These are phyloP conservation scores for Aurelia sp. DNA, from an alignment of 30 jellyfish, hydroid and myxozoan species.

Conservation along the genomic window DNA sequence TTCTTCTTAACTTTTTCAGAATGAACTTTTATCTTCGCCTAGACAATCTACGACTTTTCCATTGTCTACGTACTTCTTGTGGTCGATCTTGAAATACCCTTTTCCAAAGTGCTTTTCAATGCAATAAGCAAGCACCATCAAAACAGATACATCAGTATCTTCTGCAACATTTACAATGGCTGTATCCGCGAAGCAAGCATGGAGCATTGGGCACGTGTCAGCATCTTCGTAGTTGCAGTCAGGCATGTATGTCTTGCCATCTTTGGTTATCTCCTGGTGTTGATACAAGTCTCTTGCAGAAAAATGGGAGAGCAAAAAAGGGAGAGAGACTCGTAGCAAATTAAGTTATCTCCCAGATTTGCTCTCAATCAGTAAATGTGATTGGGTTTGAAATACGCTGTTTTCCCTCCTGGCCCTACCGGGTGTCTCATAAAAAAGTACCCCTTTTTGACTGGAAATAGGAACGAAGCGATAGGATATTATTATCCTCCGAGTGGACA, in stretches of 20 bases:
- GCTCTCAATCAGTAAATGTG: too few species aligned
- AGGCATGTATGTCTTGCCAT: background rate
- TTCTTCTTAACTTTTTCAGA: conserved; percentile 26
- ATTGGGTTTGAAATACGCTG: conserved; percentile 15
- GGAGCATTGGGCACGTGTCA: conserved; percentile 19
- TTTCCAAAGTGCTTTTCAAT: conserved; percentile 34
- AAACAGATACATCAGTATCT: too few species aligned
- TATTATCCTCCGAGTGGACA: too few species aligned
- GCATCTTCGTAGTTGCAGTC: conserved; percentile 38
- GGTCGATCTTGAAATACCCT: conserved; percentile 47
- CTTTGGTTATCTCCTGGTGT: too few species aligned
- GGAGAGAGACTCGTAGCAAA: too few species aligned
- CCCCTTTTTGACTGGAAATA: too few species aligned
- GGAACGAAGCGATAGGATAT: too few species aligned
- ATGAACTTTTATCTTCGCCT: background rate
- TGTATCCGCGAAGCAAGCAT: conserved; percentile 50
- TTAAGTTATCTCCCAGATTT: too few species aligned
- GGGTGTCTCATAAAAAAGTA: too few species aligned
- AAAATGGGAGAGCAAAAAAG: too few species aligned
- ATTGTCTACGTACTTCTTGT: conserved; percentile 40
- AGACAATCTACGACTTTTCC: conserved; percentile 24
- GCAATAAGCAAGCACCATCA: conserved; percentile 43
- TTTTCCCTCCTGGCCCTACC: conserved; percentile 16
- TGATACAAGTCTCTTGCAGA: too few species aligned
- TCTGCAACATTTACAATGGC: conserved; percentile 41